A percentile compares a stretch with the other conserved stretches of the same genome.
phyloP scores from a whole-genome alignment of 2,113 vertebrate genomes.

The Corydoras maculifer region DNA sequence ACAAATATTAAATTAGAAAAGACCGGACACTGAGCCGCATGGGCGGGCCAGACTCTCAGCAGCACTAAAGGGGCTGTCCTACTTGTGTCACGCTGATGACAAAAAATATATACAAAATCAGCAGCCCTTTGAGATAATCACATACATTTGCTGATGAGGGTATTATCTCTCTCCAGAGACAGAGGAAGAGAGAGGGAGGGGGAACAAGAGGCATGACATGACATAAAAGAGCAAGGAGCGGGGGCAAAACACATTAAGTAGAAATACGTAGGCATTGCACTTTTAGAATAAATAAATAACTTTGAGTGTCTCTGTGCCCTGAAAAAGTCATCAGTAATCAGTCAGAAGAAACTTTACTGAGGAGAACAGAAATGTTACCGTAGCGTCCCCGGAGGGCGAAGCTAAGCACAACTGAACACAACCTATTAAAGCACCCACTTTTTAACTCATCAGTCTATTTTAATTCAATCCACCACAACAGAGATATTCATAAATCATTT shows the following conservation, averaged over 20 bases:
- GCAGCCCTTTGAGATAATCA: slow-evolving; percentile 47
- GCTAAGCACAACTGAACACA: slow-evolving; percentile 44
- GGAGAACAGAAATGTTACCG: slow-evolving; percentile 51
- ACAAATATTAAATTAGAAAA: slow-evolving; percentile 24
- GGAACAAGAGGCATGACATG: background rate
- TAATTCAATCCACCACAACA: slow-evolving; percentile 7
- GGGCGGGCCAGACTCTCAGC: slow-evolving; percentile 54
- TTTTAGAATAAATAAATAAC: slow-evolving; percentile 65
- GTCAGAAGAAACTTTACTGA: slow-evolving; percentile 54
- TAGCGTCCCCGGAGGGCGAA: slow-evolving; percentile 53
- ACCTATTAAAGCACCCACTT: slow-evolving; percentile 52
- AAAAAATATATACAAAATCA: slow-evolving; percentile 47
- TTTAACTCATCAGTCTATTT: slow-evolving; percentile 28
- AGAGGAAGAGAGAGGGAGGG: background rate
- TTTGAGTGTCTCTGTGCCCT: slow-evolving; percentile 63
- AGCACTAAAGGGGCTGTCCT: slow-evolving; percentile 56
- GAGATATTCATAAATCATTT: background rate
- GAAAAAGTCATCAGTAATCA: slow-evolving; percentile 72
- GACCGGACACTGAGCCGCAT: slow-evolving; percentile 28
- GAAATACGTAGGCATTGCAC: slow-evolving; percentile 44
- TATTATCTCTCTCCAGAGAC: slow-evolving; percentile 46
- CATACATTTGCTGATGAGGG: slow-evolving; percentile 58
- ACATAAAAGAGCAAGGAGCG: background rate
- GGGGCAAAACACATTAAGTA: background rate
- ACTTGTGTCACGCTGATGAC: slow-evolving; percentile 62